Evolutionary conservation across 2,888 invertebrate genomes (phyloP).

Genomic region (Pandemis heparana): DNA sequence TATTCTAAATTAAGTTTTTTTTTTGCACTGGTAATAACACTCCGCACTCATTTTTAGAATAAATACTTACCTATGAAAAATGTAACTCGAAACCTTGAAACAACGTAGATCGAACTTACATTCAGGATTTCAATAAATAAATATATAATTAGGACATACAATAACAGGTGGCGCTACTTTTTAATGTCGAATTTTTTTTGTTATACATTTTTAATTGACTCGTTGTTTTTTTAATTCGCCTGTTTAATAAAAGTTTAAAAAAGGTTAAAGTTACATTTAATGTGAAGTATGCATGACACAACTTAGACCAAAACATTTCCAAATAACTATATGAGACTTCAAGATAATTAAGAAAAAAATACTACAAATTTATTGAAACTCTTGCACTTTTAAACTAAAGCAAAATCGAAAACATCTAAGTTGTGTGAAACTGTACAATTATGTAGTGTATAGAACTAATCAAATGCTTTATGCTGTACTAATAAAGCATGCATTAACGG

Average conservation of each 20-base stretch:
- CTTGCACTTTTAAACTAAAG: too few relatives aligned
- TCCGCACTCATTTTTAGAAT: constrained; percentile 74
- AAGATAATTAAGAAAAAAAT: too few relatives aligned
- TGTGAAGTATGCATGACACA: constrained; percentile 18
- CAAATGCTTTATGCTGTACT: constrained; percentile 44
- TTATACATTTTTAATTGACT: constrained; percentile 7
- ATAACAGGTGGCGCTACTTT: constrained; percentile 18
- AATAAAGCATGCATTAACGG: constrained; percentile 59
- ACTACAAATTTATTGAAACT: too few relatives aligned
- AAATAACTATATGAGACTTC: too few relatives aligned
- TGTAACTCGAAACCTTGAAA: constrained; percentile 48
- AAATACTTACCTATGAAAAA: constrained; percentile 67
- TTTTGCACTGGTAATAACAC: constrained; percentile 73
- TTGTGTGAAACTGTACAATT: constrained; percentile 44
- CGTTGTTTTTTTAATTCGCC: neutral
- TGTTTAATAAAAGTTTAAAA: neutral
- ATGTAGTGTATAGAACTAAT: constrained; percentile 60
- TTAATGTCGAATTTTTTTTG: too few relatives aligned
- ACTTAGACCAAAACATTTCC: neutral
- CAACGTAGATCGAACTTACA: constrained; percentile 46
- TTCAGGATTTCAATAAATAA: neutral
- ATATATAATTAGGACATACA: neutral
- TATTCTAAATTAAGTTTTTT: constrained; percentile 71
- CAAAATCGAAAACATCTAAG: neutral
- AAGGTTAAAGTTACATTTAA: constrained; percentile 52